Evolutionary conservation across 2,797 vertebrate genomes (phyloP).

Genomic region (Gastrophryne carolinensis): DNA sequence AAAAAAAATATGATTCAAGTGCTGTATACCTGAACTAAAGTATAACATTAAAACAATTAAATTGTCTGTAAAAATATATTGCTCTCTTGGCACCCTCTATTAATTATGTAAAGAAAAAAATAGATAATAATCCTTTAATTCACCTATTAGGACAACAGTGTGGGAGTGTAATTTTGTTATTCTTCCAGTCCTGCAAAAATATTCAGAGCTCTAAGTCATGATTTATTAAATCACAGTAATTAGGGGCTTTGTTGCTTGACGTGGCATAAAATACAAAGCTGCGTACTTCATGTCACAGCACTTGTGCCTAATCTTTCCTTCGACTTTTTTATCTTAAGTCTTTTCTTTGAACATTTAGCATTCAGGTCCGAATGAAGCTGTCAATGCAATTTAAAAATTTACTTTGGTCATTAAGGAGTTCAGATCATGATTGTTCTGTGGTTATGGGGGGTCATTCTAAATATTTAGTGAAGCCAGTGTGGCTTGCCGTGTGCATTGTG

Average conservation of each 20-base stretch:
- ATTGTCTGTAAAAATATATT: background rate
- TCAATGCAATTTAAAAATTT: conserved; percentile 2
- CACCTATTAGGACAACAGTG: conserved; percentile 4
- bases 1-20: too few relatives aligned
- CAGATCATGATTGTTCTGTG: background rate
- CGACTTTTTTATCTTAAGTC: background rate
- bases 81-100: background rate
- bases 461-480: too few relatives aligned
- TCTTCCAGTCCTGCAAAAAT: background rate
- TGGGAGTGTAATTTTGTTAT: conserved; percentile 4
- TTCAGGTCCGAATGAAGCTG: conserved; percentile 8
- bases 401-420: background rate
- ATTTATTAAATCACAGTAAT: conserved; percentile 25
- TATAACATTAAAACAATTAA: background rate
- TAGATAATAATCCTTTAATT: conserved; percentile 23
- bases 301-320: background rate
- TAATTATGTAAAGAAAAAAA: conserved; percentile 2
- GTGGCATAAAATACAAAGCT: conserved; percentile 3
- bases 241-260: conserved; percentile 25
- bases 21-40: background rate
- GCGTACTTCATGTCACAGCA: background rate
- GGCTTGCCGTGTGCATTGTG: too few relatives aligned
- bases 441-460: too few relatives aligned
- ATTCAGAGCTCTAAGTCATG: background rate
- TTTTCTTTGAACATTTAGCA: background rate